Percentiles rank a stretch among this genome's conserved stretches.
phyloP scores from a whole-genome alignment of 2,888 invertebrate species.

The Tetheella fluctuosa region DNA sequence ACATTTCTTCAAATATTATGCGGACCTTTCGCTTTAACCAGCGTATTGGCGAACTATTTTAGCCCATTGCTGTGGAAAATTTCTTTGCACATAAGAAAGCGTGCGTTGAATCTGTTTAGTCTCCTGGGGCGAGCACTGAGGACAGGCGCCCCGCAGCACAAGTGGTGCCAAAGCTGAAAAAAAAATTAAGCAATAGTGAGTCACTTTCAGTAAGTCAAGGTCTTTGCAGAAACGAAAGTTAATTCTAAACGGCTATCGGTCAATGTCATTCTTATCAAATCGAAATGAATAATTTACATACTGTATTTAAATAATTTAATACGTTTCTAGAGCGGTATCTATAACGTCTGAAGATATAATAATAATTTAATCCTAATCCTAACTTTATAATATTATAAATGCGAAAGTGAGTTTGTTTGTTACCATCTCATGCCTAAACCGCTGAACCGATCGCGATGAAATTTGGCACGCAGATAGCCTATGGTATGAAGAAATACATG shows the following conservation, averaged over 20 bases:
- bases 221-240: constrained; percentile 10
- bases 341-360: too few relatives aligned
- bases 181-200: constrained; percentile 21
- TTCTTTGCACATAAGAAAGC: constrained; percentile 88
- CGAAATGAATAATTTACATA: too few relatives aligned
- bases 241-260: constrained; percentile 8
- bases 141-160: constrained; percentile 89
- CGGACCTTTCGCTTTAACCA: constrained; percentile 59
- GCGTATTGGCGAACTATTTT: constrained; percentile 89
- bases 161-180: constrained; percentile 89
- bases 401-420: too few relatives aligned
- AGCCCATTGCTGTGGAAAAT: constrained; percentile 91
- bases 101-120: constrained; percentile 90
- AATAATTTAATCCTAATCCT: too few relatives aligned
- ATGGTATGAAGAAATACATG: too few relatives aligned
- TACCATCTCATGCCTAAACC: too few relatives aligned
- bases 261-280: constrained; percentile 7
- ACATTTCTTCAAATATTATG: not conserved
- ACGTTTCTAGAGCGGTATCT: too few relatives aligned
- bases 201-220: constrained; percentile 10
- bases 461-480: too few relatives aligned
- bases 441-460: too few relatives aligned
- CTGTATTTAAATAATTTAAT: too few relatives aligned
- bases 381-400: too few relatives aligned
- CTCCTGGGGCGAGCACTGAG: constrained; percentile 88